phyloP scores from a whole-genome alignment of 2,888 invertebrate genomes.

The Dicyrtoma fusca region DNA sequence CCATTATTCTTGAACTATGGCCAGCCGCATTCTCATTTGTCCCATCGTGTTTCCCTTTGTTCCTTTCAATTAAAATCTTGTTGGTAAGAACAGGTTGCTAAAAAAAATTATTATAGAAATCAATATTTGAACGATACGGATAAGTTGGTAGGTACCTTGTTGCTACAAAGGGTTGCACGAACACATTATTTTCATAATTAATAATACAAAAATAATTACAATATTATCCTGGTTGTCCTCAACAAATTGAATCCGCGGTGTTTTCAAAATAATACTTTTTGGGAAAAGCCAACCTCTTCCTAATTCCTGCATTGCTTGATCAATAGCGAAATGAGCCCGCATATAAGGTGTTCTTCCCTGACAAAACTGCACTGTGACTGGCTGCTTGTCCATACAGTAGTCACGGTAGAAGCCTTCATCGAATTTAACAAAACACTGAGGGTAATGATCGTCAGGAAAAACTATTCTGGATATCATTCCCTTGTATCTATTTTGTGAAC shows the following conservation, averaged over 20 bases:
- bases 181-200: too few species aligned
- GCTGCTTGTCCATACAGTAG: constrained; percentile 70
- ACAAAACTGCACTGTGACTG: constrained; percentile 76
- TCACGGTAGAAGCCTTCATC: constrained; percentile 71
- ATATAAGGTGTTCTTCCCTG: constrained; percentile 68
- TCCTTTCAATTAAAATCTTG: too few species aligned
- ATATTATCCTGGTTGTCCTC: constrained; percentile 37
- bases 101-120: too few species aligned
- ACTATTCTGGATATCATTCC: constrained; percentile 60
- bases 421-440: too few species aligned
- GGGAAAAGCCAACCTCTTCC: constrained; percentile 76
- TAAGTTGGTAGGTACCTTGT: too few species aligned
- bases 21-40: too few species aligned
- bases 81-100: too few species aligned
- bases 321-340: constrained; percentile 75
- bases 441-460: too few species aligned
- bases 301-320: constrained; percentile 66
- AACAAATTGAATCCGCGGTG: constrained; percentile 62
- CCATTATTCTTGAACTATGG: too few species aligned
- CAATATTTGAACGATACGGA: too few species aligned
- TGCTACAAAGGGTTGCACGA: too few species aligned
- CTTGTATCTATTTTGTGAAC: not conserved
- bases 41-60: too few species aligned
- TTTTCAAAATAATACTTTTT: constrained; percentile 59
- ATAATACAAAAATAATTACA: not conserved